Conservation (phyloP, 2,797 vertebrate genomes). For the Aeoliscus strigatus region DNA sequence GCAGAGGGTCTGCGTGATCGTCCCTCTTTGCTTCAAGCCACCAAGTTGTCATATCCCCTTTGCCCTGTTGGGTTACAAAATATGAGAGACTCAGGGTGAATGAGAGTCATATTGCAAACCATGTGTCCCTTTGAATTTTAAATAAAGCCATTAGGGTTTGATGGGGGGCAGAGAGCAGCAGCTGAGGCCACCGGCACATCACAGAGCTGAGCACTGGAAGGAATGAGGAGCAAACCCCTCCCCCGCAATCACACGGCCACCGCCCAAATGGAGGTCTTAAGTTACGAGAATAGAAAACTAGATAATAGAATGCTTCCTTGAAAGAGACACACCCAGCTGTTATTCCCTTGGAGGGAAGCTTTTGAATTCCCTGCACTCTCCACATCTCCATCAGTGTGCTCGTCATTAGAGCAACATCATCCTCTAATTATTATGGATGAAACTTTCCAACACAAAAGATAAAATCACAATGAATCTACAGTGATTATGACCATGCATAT, state of each 20-base stretch:
- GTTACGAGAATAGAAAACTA: constrained; percentile 31
- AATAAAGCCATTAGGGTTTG: constrained; percentile 59
- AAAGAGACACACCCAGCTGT: constrained; percentile 21
- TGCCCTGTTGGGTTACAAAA: constrained; percentile 59
- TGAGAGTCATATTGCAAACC: constrained; percentile 37
- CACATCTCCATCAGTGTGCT: constrained; percentile 5
- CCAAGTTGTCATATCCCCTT: constrained; percentile 79
- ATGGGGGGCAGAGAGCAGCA: constrained; percentile 43
- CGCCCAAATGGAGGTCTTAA: constrained; percentile 34
- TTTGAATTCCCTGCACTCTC: constrained; percentile 20
- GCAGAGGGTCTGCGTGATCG: constrained; percentile 34
- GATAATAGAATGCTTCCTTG: constrained; percentile 10
- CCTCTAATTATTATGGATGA: background rate
- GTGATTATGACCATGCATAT: constrained; percentile 2
- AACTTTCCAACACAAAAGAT: constrained; percentile 6
- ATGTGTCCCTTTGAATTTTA: constrained; percentile 47
- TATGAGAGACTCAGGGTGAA: constrained; percentile 1
- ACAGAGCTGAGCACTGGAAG: constrained; percentile 25
- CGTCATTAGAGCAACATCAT: background rate
- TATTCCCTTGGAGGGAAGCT: constrained; percentile 5
- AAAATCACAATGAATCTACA: constrained; percentile 19
- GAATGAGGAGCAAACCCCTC: constrained; percentile 21
- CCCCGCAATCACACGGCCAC: constrained; percentile 25
- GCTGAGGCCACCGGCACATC: constrained; percentile 54
- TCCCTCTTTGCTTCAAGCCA: constrained; percentile 73